Base-by-base conservation (phyloP, 2,888 invertebrate species). In the Brachyptera putata region DNA sequence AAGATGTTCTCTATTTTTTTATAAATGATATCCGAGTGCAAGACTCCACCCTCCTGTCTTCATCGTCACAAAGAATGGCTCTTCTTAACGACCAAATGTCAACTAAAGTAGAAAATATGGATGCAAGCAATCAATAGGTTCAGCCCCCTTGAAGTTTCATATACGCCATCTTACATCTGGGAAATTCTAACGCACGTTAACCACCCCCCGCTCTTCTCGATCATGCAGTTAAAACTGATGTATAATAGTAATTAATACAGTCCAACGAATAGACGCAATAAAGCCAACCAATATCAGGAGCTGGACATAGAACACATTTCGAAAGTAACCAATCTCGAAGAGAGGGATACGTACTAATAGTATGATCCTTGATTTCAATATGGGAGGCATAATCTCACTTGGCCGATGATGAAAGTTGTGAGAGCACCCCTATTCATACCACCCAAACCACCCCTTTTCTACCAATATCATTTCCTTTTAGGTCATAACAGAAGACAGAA, bases 41-140 rank as follows among this genome's bases (percentile, higher is more conserved):
- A 34, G 50, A 39, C 58, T 59, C 61, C 58, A 56, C 61, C 61
- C 58, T 50, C 48, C 55, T 56, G 43, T 55, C 56, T 58, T 49
- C 58, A 49, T 26, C 46, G 46, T 30, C 34, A 18, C 57, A 22
- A 18, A 49, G 24, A 21, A 39, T 34, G 36, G 36, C 26, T 24
- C 56, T 36, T 30, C 30, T 36, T 37, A 53, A 41, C 21, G 46
- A 34, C 37, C 46, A 37, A 55, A 49, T 49, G 56, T 61, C 61
- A 43, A 56, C 46, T 41, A 56, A 58, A 61, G 58, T 58, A 50
- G 58, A 62, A 62, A 62, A 62, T 62, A 62, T 62, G 62, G 62
- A 62, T 59, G 36, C 58, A 39, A 48, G 34, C 48, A 56, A 58
- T 58, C 62, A 62, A 62, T 62, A 59, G 50, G 59, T 50, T 36